Conservation (phyloP, 2,888 invertebrate genomes). For the Microplitis manilae region DNA sequence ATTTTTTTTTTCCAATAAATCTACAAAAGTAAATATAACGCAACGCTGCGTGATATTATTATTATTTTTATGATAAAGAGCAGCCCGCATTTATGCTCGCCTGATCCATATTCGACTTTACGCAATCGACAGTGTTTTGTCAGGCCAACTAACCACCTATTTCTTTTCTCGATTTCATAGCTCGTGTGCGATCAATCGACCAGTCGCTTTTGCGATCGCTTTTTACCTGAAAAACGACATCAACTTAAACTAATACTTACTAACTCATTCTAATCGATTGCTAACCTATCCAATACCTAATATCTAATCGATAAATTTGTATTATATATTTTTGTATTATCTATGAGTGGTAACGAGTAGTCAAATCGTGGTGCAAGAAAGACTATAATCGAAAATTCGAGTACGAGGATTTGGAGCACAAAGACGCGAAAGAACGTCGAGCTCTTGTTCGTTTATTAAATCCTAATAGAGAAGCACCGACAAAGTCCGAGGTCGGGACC, state of each 20-base stretch:
- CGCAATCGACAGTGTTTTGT: constrained; percentile 69
- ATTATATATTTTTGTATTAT: no score
- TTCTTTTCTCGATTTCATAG: constrained; percentile 48
- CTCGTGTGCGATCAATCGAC: constrained; percentile 40
- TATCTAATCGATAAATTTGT: no score
- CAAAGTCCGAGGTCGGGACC: constrained; percentile 66
- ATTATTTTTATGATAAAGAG: background rate
- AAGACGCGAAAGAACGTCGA: constrained; percentile 11
- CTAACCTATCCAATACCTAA: no score
- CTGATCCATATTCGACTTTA: constrained; percentile 65
- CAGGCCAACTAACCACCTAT: constrained; percentile 40
- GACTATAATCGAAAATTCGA: background rate
- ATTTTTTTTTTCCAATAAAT: constrained; percentile 11
- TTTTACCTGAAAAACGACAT: no score
- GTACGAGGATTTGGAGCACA: no score
- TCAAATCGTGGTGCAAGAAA: no score
- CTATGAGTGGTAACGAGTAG: no score
- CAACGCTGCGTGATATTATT: background rate
- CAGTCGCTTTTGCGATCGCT: background rate
- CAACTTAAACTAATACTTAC: no score
- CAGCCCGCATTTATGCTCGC: constrained; percentile 50
- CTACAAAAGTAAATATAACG: background rate
- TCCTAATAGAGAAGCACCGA: constrained; percentile 61
- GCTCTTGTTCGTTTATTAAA: constrained; percentile 52
- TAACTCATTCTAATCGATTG: no score